phyloP scores from a whole-genome alignment of 2,888 invertebrate genomes.

The Lamellibrachia columna region DNA sequence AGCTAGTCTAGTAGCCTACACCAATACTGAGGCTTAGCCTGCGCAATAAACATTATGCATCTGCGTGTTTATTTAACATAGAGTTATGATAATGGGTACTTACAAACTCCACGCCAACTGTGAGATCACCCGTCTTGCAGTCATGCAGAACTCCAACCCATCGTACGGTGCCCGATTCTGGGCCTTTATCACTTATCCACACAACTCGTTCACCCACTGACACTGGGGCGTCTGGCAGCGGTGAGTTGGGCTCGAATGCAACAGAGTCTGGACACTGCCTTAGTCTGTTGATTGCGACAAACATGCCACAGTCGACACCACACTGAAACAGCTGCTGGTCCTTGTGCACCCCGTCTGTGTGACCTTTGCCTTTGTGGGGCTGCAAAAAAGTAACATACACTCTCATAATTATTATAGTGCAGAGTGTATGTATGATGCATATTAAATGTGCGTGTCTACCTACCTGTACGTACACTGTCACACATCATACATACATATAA shows the following conservation, averaged over 20 bases:
- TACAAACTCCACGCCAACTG: conserved; percentile 71
- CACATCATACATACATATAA: too few species aligned
- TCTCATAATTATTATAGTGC: not conserved
- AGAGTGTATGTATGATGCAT: too few species aligned
- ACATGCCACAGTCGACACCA: conserved; percentile 31
- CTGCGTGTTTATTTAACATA: too few species aligned
- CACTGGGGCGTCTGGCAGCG: not conserved
- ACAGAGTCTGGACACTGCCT: conserved; percentile 21
- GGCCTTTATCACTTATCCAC: conserved; percentile 69
- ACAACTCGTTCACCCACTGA: conserved; percentile 68
- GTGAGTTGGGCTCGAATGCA: not conserved
- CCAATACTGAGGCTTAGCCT: too few species aligned
- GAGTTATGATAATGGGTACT: conserved; percentile 49
- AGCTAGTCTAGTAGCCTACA: too few species aligned
- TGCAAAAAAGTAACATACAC: conserved; percentile 22
- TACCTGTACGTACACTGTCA: too few species aligned
- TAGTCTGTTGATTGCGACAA: conserved; percentile 31
- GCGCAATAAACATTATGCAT: too few species aligned
- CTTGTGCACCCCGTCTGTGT: conserved; percentile 34
- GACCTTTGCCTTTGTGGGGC: conserved; percentile 36
- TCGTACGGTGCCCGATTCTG: conserved; percentile 68
- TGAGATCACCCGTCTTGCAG: conserved; percentile 64
- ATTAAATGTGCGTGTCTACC: too few species aligned
- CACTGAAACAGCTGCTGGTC: conserved; percentile 27
- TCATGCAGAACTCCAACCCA: conserved; percentile 69